phyloP scores from a whole-genome alignment of 2,888 invertebrate genomes.

The Cantharis rustica region DNA sequence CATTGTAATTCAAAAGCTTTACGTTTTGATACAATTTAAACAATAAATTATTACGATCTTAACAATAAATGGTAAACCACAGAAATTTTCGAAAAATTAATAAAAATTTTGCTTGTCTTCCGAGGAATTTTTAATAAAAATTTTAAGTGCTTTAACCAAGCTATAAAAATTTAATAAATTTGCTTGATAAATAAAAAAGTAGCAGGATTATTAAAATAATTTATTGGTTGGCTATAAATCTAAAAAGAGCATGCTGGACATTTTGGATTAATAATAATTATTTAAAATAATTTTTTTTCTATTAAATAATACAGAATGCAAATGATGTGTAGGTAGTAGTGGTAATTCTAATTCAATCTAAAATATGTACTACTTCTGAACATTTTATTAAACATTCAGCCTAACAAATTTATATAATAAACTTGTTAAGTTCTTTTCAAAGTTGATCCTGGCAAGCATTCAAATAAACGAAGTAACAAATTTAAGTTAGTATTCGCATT shows the following conservation, averaged over 20 bases:
- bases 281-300: not conserved
- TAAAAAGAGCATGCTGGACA: not conserved
- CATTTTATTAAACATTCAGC: not conserved
- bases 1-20: not conserved
- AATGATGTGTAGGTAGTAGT: not conserved
- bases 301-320: not conserved
- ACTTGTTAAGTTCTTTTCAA: not conserved
- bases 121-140: not conserved
- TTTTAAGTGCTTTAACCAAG: not conserved
- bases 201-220: not conserved
- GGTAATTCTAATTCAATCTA: not conserved
- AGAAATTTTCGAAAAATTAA: not conserved
- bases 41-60: not conserved
- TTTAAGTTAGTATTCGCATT: not conserved
- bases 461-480: not conserved
- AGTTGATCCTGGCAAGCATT: not conserved
- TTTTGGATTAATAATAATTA: not conserved
- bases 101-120: not conserved
- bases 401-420: not conserved
- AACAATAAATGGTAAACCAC: not conserved
- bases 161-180: not conserved
- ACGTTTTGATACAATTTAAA: not conserved
- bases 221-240: not conserved
- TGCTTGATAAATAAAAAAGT: not conserved
- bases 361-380: not conserved